phyloP scores from a whole-genome alignment of 2,888 invertebrate species.

The Tyria jacobaeae region DNA sequence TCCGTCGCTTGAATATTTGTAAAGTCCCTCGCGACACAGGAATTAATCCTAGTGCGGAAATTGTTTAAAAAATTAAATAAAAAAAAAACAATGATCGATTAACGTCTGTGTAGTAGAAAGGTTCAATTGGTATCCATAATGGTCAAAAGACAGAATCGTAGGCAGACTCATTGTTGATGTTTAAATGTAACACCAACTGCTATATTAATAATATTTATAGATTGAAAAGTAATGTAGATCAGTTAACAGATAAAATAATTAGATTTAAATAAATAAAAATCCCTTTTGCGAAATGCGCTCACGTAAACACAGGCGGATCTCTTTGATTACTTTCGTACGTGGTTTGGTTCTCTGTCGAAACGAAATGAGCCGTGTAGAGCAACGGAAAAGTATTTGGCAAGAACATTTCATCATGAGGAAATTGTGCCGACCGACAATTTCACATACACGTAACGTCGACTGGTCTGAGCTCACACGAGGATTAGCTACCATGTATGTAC shows the following conservation, averaged over 20 bases:
- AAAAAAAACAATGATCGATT: no score
- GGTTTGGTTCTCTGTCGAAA: constrained; percentile 62
- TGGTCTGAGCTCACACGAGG: constrained; percentile 39
- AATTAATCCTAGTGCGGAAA: no score
- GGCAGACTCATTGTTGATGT: background rate
- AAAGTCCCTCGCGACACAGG: no score
- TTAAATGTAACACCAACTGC: background rate
- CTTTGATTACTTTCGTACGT: constrained; percentile 74
- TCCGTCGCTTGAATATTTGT: no score
- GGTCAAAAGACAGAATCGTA: no score
- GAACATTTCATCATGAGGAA: constrained; percentile 53
- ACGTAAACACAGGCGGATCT: constrained; percentile 74
- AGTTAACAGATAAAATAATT: constrained; percentile 17
- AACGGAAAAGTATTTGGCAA: constrained; percentile 60
- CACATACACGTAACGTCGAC: constrained; percentile 40
- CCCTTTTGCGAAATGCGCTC: constrained; percentile 63
- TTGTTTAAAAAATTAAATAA: no score
- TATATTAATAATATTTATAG: constrained; percentile 1
- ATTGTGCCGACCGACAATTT: constrained; percentile 43
- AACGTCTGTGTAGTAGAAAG: background rate
- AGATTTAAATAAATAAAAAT: constrained; percentile 47
- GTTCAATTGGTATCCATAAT: background rate
- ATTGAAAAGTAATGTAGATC: background rate
- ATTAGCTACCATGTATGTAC: constrained; percentile 31
- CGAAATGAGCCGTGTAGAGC: constrained; percentile 56